Base-by-base conservation (phyloP, 2,113 vertebrate species). In the Pterocles burchelli region DNA sequence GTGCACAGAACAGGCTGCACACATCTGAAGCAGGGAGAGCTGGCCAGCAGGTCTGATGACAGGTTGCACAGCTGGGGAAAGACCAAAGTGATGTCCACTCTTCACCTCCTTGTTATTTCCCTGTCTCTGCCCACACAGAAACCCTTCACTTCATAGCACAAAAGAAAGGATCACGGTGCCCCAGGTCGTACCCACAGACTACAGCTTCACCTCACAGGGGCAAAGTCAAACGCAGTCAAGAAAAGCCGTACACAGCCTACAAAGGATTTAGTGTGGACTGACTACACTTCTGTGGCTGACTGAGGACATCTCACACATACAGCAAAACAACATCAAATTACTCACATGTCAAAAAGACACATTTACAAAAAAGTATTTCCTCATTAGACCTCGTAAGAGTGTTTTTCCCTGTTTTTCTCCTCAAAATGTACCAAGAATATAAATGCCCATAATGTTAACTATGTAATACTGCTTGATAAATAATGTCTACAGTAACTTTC, bases 281-380 rank as follows among this genome's bases (percentile, higher is more conserved):
- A 10, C 2, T 3, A 1, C 25, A 7, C 22, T 1, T 18, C 85
- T 70, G 0, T 0, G 45, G 67, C 71, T 85, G 61, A 54, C 65
- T 17, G 74, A 89, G 58, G 31, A 79, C 34, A 79, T 38, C 41
- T 41, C 58, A 78, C 49, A 59, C 21, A 1, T 3, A 14, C 22
- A 84, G 59, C 67, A 84, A 63, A 29, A 13, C 13, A 36, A 48
- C 36, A 65, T 43, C 46, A 79, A 83, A 79, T 49, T 65, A 38
- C 38, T 59, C 34, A 61, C 46, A 31, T 17, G 48, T 57, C 38
- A 80, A 79, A 88, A 76, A 36, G 41, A 58, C 31, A 65, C 9
- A 45, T 51, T 67, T 67, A 89, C 55, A 73, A 41, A 74, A 89
- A 88, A 67, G 0, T 0, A 34, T 70, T 83, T 80, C 38, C 67